Conservation (phyloP, 1,140 invertebrate species). For the Melipona quadrifasciata region DNA sequence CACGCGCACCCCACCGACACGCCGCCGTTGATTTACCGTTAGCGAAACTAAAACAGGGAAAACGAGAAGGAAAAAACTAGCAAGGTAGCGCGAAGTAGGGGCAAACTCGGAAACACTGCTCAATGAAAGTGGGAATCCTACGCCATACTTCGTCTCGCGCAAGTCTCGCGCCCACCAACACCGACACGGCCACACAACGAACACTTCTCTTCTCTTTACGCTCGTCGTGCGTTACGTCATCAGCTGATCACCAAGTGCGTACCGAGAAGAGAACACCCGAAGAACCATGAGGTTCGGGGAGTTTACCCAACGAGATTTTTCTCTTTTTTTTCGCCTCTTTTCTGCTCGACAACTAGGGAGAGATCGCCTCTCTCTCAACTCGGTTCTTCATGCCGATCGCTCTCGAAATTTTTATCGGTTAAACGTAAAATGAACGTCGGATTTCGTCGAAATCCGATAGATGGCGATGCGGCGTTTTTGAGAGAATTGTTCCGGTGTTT, state of each 20-base stretch:
- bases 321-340: background rate
- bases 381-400: conserved; percentile 1
- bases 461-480: background rate
- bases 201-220: conserved; percentile 44
- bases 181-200: conserved; percentile 55
- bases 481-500: background rate
- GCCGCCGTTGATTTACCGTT: background rate
- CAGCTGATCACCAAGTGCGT: conserved; percentile 72
- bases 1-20: background rate
- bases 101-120: conserved; percentile 17
- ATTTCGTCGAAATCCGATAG: background rate
- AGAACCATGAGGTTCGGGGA: background rate
- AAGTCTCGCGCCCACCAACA: conserved; percentile 63
- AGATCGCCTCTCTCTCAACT: background rate
- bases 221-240: conserved; percentile 77
- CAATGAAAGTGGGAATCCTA: conserved; percentile 64
- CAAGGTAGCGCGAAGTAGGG: background rate
- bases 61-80: background rate
- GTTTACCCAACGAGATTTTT: background rate
- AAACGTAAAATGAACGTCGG: background rate
- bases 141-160: conserved; percentile 69
- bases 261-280: background rate
- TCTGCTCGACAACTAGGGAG: background rate
- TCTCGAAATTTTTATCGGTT: conserved; percentile 25
- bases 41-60: background rate